Evolutionary conservation across 2,797 vertebrate genomes (phyloP).

Genomic region (Sebastes diploproa): DNA sequence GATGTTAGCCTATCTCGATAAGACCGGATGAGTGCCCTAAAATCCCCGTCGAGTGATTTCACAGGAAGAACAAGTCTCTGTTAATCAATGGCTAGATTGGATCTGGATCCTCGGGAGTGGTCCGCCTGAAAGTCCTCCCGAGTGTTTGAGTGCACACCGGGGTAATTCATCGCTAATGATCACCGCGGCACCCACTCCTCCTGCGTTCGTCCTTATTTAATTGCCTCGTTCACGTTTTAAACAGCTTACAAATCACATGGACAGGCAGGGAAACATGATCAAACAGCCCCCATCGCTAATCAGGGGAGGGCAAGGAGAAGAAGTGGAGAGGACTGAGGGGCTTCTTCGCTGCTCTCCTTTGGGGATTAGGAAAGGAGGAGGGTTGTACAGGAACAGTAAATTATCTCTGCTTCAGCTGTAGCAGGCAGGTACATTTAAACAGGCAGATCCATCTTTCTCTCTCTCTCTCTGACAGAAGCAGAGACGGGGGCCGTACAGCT

Average conservation of each 20-base stretch:
- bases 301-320: constrained; percentile 59
- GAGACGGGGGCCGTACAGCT: constrained; percentile 39
- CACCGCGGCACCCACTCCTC: constrained; percentile 68
- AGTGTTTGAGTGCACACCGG: constrained; percentile 76
- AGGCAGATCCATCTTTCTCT: constrained; percentile 67
- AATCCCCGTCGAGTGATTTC: constrained; percentile 81
- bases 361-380: constrained; percentile 59
- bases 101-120: constrained; percentile 77
- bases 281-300: constrained; percentile 72
- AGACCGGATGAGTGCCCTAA: constrained; percentile 80
- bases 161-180: constrained; percentile 83
- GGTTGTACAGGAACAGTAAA: constrained; percentile 67
- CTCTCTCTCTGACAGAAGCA: constrained; percentile 56
- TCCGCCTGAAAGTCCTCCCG: constrained; percentile 72
- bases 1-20: constrained; percentile 80
- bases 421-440: constrained; percentile 72
- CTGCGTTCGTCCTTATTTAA: constrained; percentile 74
- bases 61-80: constrained; percentile 80
- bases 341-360: constrained; percentile 56
- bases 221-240: constrained; percentile 80
- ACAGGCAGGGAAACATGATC: constrained; percentile 77
- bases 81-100: constrained; percentile 85
- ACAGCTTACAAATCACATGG: constrained; percentile 82
- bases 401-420: constrained; percentile 65
- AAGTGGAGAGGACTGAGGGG: constrained; percentile 49